phyloP scores from a whole-genome alignment of 2,797 vertebrate species.

The Xenops minutus region DNA sequence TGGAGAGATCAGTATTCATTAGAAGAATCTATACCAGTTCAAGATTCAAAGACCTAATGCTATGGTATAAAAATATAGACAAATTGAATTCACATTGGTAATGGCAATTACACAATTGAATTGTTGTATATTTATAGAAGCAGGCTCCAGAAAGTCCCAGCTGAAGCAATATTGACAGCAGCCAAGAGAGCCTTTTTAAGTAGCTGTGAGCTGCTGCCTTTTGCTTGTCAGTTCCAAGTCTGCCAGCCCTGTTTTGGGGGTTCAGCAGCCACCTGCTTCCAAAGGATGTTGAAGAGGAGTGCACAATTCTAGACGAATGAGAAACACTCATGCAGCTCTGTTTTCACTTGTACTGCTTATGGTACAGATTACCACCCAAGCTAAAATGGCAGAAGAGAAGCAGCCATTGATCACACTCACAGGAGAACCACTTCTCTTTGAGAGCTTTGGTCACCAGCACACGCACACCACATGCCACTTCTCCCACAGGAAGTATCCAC shows the following conservation, averaged over 20 bases:
- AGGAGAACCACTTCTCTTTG: neutral
- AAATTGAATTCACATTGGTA: constrained; percentile 50
- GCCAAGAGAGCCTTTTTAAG: neutral
- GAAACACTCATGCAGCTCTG: neutral
- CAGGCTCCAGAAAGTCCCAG: constrained; percentile 41
- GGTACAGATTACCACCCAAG: neutral
- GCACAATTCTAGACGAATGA: neutral
- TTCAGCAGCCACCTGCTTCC: neutral
- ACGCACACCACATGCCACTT: accelerated
- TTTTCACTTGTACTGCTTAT: neutral
- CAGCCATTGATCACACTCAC: neutral
- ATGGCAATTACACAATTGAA: constrained; percentile 48
- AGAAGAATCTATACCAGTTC: neutral
- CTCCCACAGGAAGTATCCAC: neutral
- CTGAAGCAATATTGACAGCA: constrained; percentile 10
- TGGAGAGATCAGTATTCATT: neutral
- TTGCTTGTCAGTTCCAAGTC: neutral
- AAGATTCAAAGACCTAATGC: constrained; percentile 7
- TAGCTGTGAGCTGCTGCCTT: neutral
- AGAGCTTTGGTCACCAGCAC: neutral
- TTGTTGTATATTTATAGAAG: constrained; percentile 51
- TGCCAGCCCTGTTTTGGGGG: neutral
- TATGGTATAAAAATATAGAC: constrained; percentile 39
- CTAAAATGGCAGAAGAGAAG: neutral
- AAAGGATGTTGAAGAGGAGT: neutral